Conservation (phyloP, 2,888 invertebrate genomes). For the Drosophila mimica region DNA sequence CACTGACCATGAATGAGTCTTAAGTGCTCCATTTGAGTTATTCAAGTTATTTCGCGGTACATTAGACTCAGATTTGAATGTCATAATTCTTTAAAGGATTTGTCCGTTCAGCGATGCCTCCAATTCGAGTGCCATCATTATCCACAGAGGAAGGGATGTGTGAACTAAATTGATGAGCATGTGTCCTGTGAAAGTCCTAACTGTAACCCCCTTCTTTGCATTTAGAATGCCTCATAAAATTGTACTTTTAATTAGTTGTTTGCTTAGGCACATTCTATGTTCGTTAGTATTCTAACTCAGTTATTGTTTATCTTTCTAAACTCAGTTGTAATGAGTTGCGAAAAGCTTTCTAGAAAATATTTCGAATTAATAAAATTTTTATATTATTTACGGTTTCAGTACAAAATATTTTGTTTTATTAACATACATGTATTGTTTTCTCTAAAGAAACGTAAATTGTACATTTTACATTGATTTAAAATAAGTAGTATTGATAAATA, state of each 20-base stretch:
- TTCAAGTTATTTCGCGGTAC: conserved; percentile 78
- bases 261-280: conserved; percentile 58
- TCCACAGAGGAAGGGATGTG: neutral
- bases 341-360: neutral
- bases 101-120: conserved; percentile 13
- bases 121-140: conserved; percentile 15
- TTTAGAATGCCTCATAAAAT: conserved; percentile 60
- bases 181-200: neutral
- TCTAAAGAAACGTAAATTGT: neutral
- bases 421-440: neutral
- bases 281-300: conserved; percentile 55
- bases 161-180: neutral
- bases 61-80: conserved; percentile 64
- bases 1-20: conserved; percentile 19
- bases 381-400: neutral
- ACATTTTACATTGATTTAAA: neutral
- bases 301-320: conserved; percentile 26
- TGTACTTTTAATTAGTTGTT: conserved; percentile 62
- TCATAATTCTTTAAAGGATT: conserved; percentile 62
- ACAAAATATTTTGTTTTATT: neutral
- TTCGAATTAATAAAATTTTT: neutral
- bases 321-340: neutral
- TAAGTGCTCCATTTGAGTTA: conserved; percentile 61
- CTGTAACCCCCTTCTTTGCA: conserved; percentile 1
- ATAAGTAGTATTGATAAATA: neutral